phyloP scores from a whole-genome alignment of 2,888 invertebrate genomes.

The Cantharis flavilabris region DNA sequence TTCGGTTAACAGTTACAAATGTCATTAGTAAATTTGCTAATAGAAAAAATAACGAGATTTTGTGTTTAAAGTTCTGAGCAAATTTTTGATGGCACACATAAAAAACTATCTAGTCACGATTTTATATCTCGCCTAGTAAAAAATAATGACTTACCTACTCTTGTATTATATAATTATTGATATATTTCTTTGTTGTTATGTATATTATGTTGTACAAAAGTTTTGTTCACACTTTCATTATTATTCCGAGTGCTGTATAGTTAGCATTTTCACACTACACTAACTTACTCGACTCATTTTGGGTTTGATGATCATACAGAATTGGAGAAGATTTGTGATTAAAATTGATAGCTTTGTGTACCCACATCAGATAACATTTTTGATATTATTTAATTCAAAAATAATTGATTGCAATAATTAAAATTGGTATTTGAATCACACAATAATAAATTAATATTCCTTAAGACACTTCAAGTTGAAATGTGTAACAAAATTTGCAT shows the following conservation, averaged over 20 bases:
- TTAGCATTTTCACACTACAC: background rate
- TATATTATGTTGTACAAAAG: background rate
- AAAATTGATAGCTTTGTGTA: background rate
- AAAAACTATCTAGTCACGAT: conserved; percentile 2
- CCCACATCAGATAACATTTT: background rate
- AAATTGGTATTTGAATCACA: background rate
- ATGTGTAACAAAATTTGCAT: background rate
- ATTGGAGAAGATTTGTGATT: background rate
- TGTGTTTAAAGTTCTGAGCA: background rate
- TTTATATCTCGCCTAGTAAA: background rate
- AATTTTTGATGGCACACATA: background rate
- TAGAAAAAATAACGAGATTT: background rate
- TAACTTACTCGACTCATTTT: background rate
- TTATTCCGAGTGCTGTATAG: background rate
- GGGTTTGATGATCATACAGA: background rate
- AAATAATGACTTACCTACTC: background rate
- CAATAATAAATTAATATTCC: background rate
- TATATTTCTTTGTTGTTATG: background rate
- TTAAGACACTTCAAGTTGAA: background rate
- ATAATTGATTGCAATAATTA: background rate
- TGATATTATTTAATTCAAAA: background rate
- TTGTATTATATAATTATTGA: background rate
- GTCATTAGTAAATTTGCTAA: background rate
- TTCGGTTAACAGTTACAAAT: background rate
- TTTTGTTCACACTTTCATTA: background rate